Percentiles rank a stretch among this genome's conserved stretches.
These are phyloP conservation scores for Lampropteryx suffumata DNA, from an alignment of 2,888 invertebrate species.

Conservation along the genomic window DNA sequence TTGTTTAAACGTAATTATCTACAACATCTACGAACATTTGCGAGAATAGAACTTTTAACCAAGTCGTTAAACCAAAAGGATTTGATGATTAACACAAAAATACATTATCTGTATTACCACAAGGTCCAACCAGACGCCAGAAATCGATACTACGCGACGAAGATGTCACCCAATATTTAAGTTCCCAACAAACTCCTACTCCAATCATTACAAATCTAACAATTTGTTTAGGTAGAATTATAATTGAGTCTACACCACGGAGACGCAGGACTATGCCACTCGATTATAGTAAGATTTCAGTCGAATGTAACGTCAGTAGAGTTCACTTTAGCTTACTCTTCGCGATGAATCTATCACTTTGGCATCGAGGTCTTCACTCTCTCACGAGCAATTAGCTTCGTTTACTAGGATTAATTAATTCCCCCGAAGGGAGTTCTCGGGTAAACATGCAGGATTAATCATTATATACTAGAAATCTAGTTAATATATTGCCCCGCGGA, in stretches of 20 bases:
- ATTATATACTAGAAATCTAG: conserved; percentile 43
- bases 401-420: conserved; percentile 64
- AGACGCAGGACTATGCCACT: conserved; percentile 3
- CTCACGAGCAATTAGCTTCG: conserved; percentile 58
- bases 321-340: conserved; percentile 33
- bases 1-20: too few relatives aligned
- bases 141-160: conserved; percentile 1
- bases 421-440: conserved; percentile 42
- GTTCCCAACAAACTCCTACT: conserved; percentile 22
- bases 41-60: too few relatives aligned
- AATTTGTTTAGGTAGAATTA: conserved; percentile 28
- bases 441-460: conserved; percentile 52
- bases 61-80: too few relatives aligned
- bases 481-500: conserved; percentile 21
- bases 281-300: conserved; percentile 22
- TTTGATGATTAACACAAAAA: too few relatives aligned
- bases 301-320: conserved; percentile 25
- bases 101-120: neutral
- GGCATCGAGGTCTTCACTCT: conserved; percentile 36
- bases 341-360: conserved; percentile 45
- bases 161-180: conserved; percentile 17
- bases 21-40: too few relatives aligned
- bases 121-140: neutral
- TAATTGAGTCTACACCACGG: conserved; percentile 23
- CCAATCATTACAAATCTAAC: conserved; percentile 32